Conservation (phyloP, 2,888 invertebrate genomes). For the Eupithecia centaureata region DNA sequence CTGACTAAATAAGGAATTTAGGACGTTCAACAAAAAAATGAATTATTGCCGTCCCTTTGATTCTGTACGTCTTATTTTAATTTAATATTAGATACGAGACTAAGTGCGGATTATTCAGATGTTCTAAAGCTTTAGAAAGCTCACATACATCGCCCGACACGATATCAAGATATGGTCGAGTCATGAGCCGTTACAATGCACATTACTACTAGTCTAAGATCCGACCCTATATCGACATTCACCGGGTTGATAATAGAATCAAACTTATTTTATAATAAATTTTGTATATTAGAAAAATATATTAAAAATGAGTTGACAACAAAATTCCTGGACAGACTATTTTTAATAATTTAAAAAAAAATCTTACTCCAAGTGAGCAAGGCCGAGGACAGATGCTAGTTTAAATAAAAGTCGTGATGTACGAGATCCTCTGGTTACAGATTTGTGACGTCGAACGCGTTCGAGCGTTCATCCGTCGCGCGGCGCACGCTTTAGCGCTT, state of each 20-base stretch:
- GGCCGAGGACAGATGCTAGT: not conserved
- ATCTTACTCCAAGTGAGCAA: not conserved
- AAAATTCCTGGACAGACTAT: too few relatives aligned
- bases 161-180: too few relatives aligned
- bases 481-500: slow-evolving; percentile 20
- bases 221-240: too few relatives aligned
- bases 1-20: slow-evolving; percentile 47
- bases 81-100: slow-evolving; percentile 47
- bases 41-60: slow-evolving; percentile 54
- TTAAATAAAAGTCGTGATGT: slow-evolving; percentile 1
- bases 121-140: slow-evolving; percentile 21
- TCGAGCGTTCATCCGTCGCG: slow-evolving; percentile 17
- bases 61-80: slow-evolving; percentile 54
- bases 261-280: too few relatives aligned
- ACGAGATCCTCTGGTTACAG: not conserved
- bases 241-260: too few relatives aligned
- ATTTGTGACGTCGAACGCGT: slow-evolving; percentile 11
- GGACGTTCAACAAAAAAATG: slow-evolving; percentile 50
- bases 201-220: too few relatives aligned
- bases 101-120: slow-evolving; percentile 41
- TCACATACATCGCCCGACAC: slow-evolving; percentile 2
- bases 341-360: too few relatives aligned
- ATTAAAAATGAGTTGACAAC: too few relatives aligned
- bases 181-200: too few relatives aligned
- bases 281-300: too few relatives aligned